These are phyloP conservation scores for Acanthurus lineatus DNA, from an alignment of 2,797 vertebrate genomes.

Conservation along the genomic window DNA sequence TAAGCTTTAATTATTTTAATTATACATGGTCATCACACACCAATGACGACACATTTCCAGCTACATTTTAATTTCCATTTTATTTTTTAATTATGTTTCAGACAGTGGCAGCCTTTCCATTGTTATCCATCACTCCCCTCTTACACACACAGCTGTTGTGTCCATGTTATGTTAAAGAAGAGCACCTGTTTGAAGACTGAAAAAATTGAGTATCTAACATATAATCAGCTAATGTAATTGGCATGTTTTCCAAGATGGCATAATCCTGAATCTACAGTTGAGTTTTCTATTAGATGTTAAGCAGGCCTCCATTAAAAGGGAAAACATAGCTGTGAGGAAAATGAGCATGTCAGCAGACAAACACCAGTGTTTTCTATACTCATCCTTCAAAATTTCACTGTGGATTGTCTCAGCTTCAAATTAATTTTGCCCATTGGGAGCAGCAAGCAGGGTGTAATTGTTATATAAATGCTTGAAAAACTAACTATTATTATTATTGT, in stretches of 20 bases:
- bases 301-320: conserved; percentile 6
- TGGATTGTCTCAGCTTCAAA: conserved; percentile 20
- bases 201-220: neutral
- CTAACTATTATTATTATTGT: conserved; percentile 27
- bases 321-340: conserved; percentile 24
- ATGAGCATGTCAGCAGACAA: conserved; percentile 19
- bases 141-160: neutral
- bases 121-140: neutral
- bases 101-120: no score
- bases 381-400: conserved; percentile 28
- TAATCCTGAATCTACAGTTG: neutral
- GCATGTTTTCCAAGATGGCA: neutral
- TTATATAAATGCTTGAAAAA: conserved; percentile 36
- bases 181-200: neutral
- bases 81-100: conserved; percentile 9
- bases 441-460: conserved; percentile 51
- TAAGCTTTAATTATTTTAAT: conserved; percentile 36
- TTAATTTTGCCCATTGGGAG: conserved; percentile 55
- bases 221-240: neutral
- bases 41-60: conserved; percentile 12
- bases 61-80: conserved; percentile 23
- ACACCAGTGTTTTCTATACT: conserved; percentile 11
- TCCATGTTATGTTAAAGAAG: no score
- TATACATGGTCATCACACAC: conserved; percentile 22
- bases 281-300: neutral